Base-by-base conservation (phyloP, 2,797 vertebrate species). In the Apodemus agrarius region DNA sequence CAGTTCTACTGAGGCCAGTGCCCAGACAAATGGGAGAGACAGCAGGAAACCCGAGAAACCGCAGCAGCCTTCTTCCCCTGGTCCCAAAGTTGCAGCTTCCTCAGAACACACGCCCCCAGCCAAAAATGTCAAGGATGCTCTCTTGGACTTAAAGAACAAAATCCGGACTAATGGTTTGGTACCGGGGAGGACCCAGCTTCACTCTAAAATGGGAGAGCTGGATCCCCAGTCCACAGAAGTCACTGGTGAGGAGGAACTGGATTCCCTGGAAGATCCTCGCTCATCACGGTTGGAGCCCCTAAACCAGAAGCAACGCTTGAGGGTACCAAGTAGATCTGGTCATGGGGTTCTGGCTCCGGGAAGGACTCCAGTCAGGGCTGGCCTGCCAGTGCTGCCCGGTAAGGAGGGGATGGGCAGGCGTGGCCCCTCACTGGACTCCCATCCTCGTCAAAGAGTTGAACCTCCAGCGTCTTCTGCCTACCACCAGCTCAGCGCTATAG, bases 281-380 rank as follows among this genome's bases (percentile, higher is more conserved):
- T 63, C 5, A 0, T 6, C 0, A 0, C 95, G 72, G 0, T 79
- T 94, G 1, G 98, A 98, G 97, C 91, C 88, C 37, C 97, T 95
- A 92, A 98, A 97, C 82, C 97, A 93, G 80, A 98, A 89, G 91
- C 98, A 98, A 72, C 98, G 97, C 67, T 49, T 89, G 49, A 99
- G 99, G 63, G 99, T 99, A 2, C 98, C 99, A n/a, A 98, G 98
- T 80, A 98, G 98, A 59, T 98, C 99, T 17, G 98, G 99, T 91
- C 99, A 99, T 95, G 98, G 98, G 96, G 98, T 98, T 76, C 98
- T 99, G 75, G 98, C 98, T 57, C 98, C 98, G 12, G 98, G 99
- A 43, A 99, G 99, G 97, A 98, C 98, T 4, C 98, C 99, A 14
- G 76, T 97, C 89, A 99, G 95, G 95, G 98, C 98, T 10, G 96